Conservation (phyloP, 2,797 vertebrate genomes). For the Falco concolor region DNA sequence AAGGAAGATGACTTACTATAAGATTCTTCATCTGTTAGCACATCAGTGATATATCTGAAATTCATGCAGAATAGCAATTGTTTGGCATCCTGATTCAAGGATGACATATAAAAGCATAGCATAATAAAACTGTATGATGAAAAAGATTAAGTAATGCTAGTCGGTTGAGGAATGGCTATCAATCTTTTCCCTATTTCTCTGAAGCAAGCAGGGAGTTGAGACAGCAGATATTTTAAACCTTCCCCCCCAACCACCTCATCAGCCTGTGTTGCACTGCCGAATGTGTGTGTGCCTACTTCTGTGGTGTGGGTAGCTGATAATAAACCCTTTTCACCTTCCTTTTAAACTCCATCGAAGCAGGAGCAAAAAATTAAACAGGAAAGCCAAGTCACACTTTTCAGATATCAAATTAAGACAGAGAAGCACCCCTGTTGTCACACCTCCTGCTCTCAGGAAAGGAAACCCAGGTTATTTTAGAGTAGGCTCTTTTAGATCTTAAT, state of each 20-base stretch:
- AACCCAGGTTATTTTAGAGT: background rate
- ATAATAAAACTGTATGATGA: background rate
- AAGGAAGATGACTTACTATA: constrained; percentile 66
- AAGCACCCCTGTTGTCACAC: background rate
- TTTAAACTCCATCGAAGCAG: background rate
- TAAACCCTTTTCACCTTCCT: background rate
- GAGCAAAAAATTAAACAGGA: background rate
- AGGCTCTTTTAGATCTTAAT: background rate
- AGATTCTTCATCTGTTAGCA: constrained; percentile 79
- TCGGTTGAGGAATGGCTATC: background rate
- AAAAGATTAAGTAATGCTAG: background rate
- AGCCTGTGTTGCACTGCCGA: background rate
- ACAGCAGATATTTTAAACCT: background rate
- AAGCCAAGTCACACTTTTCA: background rate
- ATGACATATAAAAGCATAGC: background rate
- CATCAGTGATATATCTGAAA: constrained; percentile 83
- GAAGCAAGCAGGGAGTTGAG: background rate
- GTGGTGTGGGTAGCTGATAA: background rate
- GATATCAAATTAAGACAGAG: background rate
- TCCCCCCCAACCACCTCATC: background rate
- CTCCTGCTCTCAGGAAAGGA: background rate
- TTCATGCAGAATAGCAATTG: constrained; percentile 81
- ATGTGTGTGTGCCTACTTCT: background rate
- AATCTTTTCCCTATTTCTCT: background rate
- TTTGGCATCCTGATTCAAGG: constrained; percentile 69